phyloP scores from a whole-genome alignment of 2,888 invertebrate genomes.

The Caenorhabditis sp. region DNA sequence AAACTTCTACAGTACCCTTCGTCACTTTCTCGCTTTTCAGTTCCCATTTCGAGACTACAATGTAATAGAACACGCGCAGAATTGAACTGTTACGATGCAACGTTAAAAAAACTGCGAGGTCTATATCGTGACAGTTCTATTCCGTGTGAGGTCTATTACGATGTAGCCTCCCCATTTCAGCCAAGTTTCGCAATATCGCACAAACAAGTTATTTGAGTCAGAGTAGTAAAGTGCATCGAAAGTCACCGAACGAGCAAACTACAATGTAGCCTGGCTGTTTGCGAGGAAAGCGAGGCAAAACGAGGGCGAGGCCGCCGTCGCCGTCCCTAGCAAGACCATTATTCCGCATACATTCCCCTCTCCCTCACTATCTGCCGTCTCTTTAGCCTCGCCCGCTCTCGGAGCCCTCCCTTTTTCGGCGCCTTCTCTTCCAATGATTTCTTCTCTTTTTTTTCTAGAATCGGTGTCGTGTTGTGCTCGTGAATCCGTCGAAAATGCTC shows the following conservation, averaged over 20 bases:
- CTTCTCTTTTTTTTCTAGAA: constrained; percentile 21
- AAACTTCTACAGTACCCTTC: background rate
- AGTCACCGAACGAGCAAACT: constrained; percentile 33
- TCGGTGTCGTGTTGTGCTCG: constrained; percentile 37
- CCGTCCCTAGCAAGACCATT: constrained; percentile 47
- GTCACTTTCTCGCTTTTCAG: no score
- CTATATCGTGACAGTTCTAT: no score
- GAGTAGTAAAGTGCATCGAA: constrained; percentile 3
- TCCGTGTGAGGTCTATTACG: no score
- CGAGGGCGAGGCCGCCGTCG: constrained; percentile 34
- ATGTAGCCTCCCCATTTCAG: no score
- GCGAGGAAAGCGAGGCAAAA: constrained; percentile 41
- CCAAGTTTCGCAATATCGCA: constrained; percentile 4
- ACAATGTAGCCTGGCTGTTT: constrained; percentile 39
- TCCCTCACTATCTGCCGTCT: constrained; percentile 16
- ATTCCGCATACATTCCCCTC: constrained; percentile 27
- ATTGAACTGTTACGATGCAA: no score
- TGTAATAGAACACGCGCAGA: no score
- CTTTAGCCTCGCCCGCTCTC: background rate
- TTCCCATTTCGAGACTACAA: no score
- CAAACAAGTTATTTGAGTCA: constrained; percentile 2
- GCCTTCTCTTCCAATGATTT: constrained; percentile 3
- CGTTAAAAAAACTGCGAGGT: no score
- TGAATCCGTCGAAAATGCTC: constrained; percentile 21
- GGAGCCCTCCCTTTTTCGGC: constrained; percentile 16